Evolutionary conservation across 2,113 vertebrate species (phyloP).

Genomic region (Protomyctophum bolini): DNA sequence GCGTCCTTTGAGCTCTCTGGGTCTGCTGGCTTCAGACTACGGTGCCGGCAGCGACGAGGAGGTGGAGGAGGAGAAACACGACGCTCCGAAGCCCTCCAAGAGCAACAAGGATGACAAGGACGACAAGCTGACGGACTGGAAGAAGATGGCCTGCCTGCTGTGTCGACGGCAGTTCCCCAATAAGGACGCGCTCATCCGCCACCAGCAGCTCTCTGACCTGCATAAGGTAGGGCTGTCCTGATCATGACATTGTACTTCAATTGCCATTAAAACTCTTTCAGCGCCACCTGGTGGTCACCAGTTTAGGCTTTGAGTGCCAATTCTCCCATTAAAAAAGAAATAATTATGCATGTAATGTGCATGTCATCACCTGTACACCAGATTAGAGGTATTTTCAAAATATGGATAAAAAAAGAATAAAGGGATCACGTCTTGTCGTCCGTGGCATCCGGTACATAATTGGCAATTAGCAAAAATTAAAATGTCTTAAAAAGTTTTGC

Average conservation of each 20-base stretch:
- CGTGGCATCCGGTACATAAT: no score
- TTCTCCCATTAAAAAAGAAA: no score
- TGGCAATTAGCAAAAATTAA: no score
- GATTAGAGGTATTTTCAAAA: no score
- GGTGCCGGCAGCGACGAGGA: constrained; percentile 95
- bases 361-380: no score
- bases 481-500: no score
- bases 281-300: no score
- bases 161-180: constrained; percentile 96
- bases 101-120: constrained; percentile 81
- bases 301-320: no score
- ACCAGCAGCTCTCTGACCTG: constrained; percentile 96
- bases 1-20: constrained; percentile 92
- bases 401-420: no score
- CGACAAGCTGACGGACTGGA: constrained; percentile 95
- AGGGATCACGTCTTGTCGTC: no score
- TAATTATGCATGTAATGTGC: no score
- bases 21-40: constrained; percentile 92
- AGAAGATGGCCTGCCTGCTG: constrained; percentile 95
- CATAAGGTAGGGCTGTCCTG: constrained; percentile 84
- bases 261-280: no score
- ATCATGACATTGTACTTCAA: neutral
- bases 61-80: constrained; percentile 90
- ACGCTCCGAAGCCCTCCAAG: constrained; percentile 70
- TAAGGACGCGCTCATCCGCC: constrained; percentile 92